Evolutionary conservation across 2,888 invertebrate species (phyloP).

Genomic region (Troides oblongomaculatus): DNA sequence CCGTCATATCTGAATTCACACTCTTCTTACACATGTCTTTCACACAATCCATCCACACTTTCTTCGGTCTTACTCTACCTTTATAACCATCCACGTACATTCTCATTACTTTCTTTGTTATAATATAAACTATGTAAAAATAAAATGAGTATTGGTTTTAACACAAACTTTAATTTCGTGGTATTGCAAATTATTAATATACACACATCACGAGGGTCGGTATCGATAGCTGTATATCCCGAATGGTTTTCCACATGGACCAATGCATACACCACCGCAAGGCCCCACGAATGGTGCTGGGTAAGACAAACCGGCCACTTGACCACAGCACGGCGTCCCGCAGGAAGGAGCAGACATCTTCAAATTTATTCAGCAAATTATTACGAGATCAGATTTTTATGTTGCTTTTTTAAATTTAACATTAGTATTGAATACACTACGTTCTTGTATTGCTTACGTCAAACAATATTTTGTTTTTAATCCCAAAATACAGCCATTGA

Average conservation of each 20-base stretch:
- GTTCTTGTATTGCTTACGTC: not conserved
- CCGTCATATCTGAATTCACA: too few species aligned
- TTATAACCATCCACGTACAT: too few species aligned
- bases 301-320: conserved; percentile 48
- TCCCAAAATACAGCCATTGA: not conserved
- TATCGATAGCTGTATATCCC: conserved; percentile 63
- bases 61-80: too few species aligned
- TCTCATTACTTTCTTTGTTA: too few species aligned
- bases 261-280: conserved; percentile 46
- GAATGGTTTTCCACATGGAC: conserved; percentile 56
- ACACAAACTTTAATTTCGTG: not conserved
- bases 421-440: not conserved
- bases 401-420: not conserved
- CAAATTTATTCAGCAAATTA: not conserved
- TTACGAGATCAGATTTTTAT: not conserved
- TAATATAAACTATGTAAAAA: not conserved
- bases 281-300: conserved; percentile 51
- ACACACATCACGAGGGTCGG: conserved; percentile 33
- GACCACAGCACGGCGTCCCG: conserved; percentile 56
- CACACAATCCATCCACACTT: too few species aligned
- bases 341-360: conserved; percentile 39
- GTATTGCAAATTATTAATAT: not conserved
- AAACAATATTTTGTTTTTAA: not conserved
- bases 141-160: not conserved
- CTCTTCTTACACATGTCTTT: too few species aligned